phyloP scores from a whole-genome alignment of 2,113 vertebrate genomes.

The Thryonomys swinderianus region DNA sequence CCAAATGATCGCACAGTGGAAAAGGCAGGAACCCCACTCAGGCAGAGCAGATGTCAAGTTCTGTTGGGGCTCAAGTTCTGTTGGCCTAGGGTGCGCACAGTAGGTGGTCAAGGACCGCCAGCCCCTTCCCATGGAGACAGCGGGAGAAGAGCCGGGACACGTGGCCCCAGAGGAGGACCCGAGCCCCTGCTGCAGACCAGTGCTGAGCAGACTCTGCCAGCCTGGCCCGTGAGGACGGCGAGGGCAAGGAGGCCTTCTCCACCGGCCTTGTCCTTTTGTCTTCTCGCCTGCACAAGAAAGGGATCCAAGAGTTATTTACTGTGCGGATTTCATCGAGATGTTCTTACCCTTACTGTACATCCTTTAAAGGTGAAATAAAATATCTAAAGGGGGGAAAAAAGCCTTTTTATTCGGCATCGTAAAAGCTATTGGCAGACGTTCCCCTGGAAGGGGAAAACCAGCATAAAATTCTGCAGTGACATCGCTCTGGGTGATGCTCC shows the following conservation, averaged over 20 bases:
- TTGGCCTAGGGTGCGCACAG: rapidly evolving
- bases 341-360: slow-evolving; percentile 69
- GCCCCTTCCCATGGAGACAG: background rate
- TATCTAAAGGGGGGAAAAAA: slow-evolving; percentile 59
- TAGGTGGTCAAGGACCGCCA: background rate
- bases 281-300: slow-evolving; percentile 22
- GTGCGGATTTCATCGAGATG: slow-evolving; percentile 55
- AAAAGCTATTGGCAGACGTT: slow-evolving; percentile 73
- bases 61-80: background rate
- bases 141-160: background rate
- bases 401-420: slow-evolving; percentile 65
- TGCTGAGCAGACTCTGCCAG: background rate
- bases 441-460: slow-evolving; percentile 59
- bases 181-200: background rate
- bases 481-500: background rate
- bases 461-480: slow-evolving; percentile 62
- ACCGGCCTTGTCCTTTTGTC: slow-evolving; percentile 52
- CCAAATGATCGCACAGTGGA: background rate
- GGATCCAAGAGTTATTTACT: slow-evolving; percentile 65
- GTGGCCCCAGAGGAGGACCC: background rate
- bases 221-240: rapidly evolving
- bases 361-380: slow-evolving; percentile 79
- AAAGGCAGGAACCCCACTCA: background rate
- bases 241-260: background rate
- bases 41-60: background rate